Evolutionary conservation across 2,797 vertebrate genomes (phyloP), one percentile per base, ranked within the genome.

Genomic region (Triplophysa bombifrons): DNA sequence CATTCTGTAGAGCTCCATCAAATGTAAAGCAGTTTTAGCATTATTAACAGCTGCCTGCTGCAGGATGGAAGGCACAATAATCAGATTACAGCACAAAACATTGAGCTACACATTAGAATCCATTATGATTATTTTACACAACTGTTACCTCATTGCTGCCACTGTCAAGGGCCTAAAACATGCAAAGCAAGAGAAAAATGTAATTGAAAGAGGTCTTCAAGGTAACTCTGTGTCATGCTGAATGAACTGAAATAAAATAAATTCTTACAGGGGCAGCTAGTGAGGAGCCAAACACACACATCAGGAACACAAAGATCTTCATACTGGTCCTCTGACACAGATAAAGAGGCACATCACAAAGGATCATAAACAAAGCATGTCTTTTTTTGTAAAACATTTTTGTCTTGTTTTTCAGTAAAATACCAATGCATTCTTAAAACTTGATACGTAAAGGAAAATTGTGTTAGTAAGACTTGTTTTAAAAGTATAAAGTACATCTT

Each of bases 1-100:
- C 46, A 92, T 63, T 79, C 92, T 90, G 87, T 91, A 91, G 75
- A 93, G 80, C 82, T 93, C 91, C 93, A 93, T 94, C 89, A 88
- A 88, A 86, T 88, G 90, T 79, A 92, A 84, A 84, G 90, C 91
- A 25, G 86, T 83, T 84, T 93, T 92, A 80, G 91, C 90, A 87
- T 93, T 90, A 6, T 88, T 87, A 6, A 83, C 86, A 81, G 83
- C 82, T 88, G 84, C 81, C 82, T 86, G 81, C 83, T 83, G 65
- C 84, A 85, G 85, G 85, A 87, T 72, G 81, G 10, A 72, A 51
- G 50, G 86, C 63, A 86, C 85, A 74, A 72, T 82, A 89, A 83
- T 85, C 85, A 16, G 4, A 51, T 17, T 51, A 87, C 58, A 67
- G 51, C 60, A 17, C 10, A 46, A 22, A 3, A 60, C 27, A 61